Base-by-base conservation (phyloP, 2,797 vertebrate genomes). In the Cynopterus sphinx region DNA sequence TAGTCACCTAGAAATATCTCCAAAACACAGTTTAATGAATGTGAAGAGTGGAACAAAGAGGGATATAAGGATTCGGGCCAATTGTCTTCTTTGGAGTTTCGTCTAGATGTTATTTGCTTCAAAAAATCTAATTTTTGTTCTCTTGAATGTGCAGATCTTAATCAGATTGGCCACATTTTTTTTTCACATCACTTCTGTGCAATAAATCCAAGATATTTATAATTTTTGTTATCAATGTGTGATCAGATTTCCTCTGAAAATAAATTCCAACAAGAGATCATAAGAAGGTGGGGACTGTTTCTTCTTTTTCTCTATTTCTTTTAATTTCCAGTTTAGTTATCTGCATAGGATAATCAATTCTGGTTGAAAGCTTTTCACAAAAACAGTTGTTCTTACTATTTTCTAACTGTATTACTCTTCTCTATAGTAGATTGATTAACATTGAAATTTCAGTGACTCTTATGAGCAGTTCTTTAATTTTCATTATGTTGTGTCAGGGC, bases 401-500 rank as follows among this genome's bases (percentile, higher is more conserved):
- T 92, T 84, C 61, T 95, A 46, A 68, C n/a, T 49, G 19, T 1
- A 65, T 43, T 26, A 73, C 22, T 95, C 71, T 21, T 61, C 13
- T 85, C 28, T 90, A 5, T 53, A 77, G 33, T 78, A 85, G 68
- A 75, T 28, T 96, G 84, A 94, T 94, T 95, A 94, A 78, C 51
- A 88, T 6, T 89, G 65, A 96, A 67, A 86, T 84, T 81, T 83
- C 57, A 96, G 61, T 78, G 84, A 74, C 41, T 75, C 11, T 86
- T 71, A 28, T 6, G 51, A 94, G 11, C 22, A 91, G 1, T 84
- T 93, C 87, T 94, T 96, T 79, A 41, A 31, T 89, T 95, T 97
- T 96, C 68, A 49, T 84, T 51, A 82, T 87, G 9, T 33, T 65
- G 8, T 92, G 8, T 55, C 87, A 63, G 13, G 9, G 16, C 59